Percentiles rank a stretch among this genome's conserved stretches.
Conservation (phyloP, 2,113 vertebrate species). For the Leucopsar rothschildi region DNA sequence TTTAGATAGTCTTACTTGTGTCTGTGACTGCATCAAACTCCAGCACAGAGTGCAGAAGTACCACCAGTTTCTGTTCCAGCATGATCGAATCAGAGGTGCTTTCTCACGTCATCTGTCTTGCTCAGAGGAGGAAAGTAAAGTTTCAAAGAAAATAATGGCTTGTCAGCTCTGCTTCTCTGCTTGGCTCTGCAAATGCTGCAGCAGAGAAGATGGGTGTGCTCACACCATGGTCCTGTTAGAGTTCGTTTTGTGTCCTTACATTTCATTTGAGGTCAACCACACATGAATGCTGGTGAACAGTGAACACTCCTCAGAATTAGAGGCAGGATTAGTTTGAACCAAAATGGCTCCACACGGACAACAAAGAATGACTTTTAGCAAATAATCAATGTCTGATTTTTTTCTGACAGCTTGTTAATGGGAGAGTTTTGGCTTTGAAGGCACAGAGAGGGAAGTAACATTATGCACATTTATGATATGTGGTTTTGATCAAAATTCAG, state of each 20-base stretch:
- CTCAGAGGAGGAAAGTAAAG: not conserved
- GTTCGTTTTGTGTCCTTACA: not conserved
- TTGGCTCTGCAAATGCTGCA: not conserved
- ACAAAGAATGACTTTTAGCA: not conserved
- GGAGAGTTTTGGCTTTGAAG: not conserved
- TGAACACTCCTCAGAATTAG: not conserved
- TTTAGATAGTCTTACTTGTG: not conserved
- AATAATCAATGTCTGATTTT: not conserved
- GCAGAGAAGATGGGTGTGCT: not conserved
- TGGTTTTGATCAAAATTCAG: not conserved
- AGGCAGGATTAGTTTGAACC: not conserved
- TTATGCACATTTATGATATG: not conserved
- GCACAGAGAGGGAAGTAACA: not conserved
- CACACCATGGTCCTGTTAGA: not conserved
- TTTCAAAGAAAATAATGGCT: not conserved
- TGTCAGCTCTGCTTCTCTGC: not conserved
- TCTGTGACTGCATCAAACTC: not conserved
- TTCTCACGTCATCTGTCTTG: not conserved
- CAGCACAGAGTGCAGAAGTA: not conserved
- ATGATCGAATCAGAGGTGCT: rapidly evolving
- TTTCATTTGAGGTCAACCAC: not conserved
- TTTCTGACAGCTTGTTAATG: not conserved
- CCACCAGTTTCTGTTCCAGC: not conserved
- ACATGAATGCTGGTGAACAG: not conserved
- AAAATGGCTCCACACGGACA: not conserved